Evolutionary conservation across 2,888 invertebrate genomes (phyloP).

Genomic region (Tromatobia lineatoria): DNA sequence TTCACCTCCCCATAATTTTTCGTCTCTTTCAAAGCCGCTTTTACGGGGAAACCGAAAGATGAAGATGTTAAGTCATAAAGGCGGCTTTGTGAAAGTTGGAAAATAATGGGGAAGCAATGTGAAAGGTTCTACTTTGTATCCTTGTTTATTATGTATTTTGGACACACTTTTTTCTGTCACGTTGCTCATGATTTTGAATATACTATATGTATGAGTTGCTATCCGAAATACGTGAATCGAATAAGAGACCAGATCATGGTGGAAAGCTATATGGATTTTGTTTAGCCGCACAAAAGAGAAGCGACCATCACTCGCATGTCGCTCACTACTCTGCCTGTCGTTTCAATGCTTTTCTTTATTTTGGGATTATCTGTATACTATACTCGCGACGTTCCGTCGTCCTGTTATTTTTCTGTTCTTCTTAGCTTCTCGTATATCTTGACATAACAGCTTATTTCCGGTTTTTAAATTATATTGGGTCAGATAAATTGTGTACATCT

Average conservation of each 20-base stretch:
- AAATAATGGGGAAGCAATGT: no score
- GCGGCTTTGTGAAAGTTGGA: no score
- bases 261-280: constrained; percentile 67
- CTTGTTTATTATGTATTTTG: background rate
- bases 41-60: no score
- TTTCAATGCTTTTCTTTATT: constrained; percentile 65
- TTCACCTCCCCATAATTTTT: no score
- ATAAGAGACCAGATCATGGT: constrained; percentile 69
- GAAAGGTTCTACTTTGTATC: background rate
- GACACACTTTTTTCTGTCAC: background rate
- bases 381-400: constrained; percentile 49
- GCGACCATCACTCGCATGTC: constrained; percentile 43
- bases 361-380: constrained; percentile 64
- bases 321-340: constrained; percentile 1
- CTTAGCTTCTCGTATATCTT: background rate
- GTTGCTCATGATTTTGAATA: background rate
- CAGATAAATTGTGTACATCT: background rate
- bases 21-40: no score
- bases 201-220: background rate
- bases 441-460: background rate
- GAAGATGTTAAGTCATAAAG: no score
- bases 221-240: constrained; percentile 44
- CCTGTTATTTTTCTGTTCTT: constrained; percentile 1
- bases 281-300: constrained; percentile 69
- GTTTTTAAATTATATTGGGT: background rate